Evolutionary conservation across 1,140 invertebrate species (phyloP), one percentile per base, ranked within the genome.

Genomic region (Bombus terrestris): DNA sequence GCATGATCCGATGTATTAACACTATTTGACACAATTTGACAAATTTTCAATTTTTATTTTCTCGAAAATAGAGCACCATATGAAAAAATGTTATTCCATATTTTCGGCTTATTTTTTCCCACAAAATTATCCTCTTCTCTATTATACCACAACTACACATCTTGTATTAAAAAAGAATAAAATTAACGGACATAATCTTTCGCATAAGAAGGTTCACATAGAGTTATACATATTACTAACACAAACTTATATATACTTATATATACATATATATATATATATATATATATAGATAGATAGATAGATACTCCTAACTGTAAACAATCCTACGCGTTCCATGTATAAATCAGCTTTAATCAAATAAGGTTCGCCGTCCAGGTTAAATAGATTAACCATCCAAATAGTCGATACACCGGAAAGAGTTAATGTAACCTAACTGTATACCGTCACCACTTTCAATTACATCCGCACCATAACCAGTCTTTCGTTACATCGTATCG

Each of bases 361-460:
- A 89, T 88, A 89, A 88, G 86, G 86, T 41, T 47, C 32, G 77
- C 5, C 43, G 53, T n/a, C 43, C 43, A 59, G n/a, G 35, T 28
- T 59, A 39, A 43, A 69, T 13, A 37, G 18, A 85, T 62, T 81
- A 81, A 73, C 22, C 71, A 75, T 59, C 53, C 78, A 64, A 86
- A 86, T 59, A 53, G 62, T 72, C 37, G 37, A 72, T 41, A 39
- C 47, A 62, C 57, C n/a, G 39, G 72, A 79, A 84, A 39, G 43
- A 66, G n/a, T 62, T 72, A 71, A 80, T 71, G 32, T 79, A 78
- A 53, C n/a, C 41, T 69, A 83, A 79, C 53, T 53, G 76, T 79
- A 47, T 72, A 85, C n/a, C 13, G 43, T 73, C 77, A 71, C 39
- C 64, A 37, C 72, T 81, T 83, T 83, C 62, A 86, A 83, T 83